Conservation (phyloP, 2,888 invertebrate species). For the Stratiomys singularior region DNA sequence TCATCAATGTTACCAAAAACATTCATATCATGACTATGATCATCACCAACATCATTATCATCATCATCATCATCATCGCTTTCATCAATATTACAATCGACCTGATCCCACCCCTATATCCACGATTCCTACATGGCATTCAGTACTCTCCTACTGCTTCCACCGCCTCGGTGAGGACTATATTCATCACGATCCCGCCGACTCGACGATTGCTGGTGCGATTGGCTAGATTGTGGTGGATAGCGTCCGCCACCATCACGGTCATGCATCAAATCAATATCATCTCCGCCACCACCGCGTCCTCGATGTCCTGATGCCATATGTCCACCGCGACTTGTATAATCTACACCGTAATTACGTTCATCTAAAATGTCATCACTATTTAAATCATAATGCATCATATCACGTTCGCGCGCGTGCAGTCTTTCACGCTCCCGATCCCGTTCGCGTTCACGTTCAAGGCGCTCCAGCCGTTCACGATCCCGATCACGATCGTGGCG, state of each 20-base stretch:
- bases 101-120: slow-evolving; percentile 67
- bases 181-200: slow-evolving; percentile 66
- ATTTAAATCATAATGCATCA: slow-evolving; percentile 65
- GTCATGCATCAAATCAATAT: slow-evolving; percentile 62
- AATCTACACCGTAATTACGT: slow-evolving; percentile 60
- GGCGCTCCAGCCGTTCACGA: slow-evolving; percentile 58
- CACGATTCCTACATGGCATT: slow-evolving; percentile 68
- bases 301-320: slow-evolving; percentile 49
- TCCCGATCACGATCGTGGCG: slow-evolving; percentile 61
- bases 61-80: slow-evolving; percentile 57
- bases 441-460: slow-evolving; percentile 54
- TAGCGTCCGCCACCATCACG: slow-evolving; percentile 62
- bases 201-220: slow-evolving; percentile 56
- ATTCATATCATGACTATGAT: slow-evolving; percentile 59
- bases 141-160: slow-evolving; percentile 67
- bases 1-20: slow-evolving; percentile 60
- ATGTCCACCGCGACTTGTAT: slow-evolving; percentile 59
- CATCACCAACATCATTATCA: slow-evolving; percentile 59
- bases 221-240: slow-evolving; percentile 53
- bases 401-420: slow-evolving; percentile 64
- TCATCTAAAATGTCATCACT: slow-evolving; percentile 64
- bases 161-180: slow-evolving; percentile 67
- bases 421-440: slow-evolving; percentile 62
- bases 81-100: slow-evolving; percentile 60
- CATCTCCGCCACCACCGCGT: slow-evolving; percentile 57